Evolutionary conservation across 2,888 invertebrate genomes (phyloP).

Genomic region (Hirtodrosophila histrioides): DNA sequence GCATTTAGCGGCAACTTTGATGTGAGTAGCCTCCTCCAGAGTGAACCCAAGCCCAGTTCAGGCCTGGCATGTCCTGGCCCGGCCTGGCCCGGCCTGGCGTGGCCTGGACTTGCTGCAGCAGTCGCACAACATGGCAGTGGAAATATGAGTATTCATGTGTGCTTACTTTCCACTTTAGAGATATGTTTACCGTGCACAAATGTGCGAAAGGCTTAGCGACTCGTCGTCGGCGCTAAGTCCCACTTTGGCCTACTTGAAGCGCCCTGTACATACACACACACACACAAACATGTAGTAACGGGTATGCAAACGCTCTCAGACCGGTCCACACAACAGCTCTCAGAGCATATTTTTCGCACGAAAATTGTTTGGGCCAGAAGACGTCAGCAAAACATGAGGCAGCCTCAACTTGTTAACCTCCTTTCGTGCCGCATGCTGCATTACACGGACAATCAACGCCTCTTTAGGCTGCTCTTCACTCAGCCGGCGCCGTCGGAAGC

Average conservation of each 20-base stretch:
- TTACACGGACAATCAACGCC: constrained; percentile 72
- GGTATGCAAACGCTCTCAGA: no score
- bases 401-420: constrained; percentile 73
- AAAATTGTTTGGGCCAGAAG: constrained; percentile 35
- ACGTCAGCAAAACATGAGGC: constrained; percentile 47
- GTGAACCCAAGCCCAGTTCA: no score
- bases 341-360: constrained; percentile 54
- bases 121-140: constrained; percentile 26
- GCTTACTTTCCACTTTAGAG: constrained; percentile 70
- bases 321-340: no score
- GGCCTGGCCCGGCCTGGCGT: constrained; percentile 3
- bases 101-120: constrained; percentile 14
- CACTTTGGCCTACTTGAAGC: constrained; percentile 72
- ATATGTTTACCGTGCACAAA: constrained; percentile 67
- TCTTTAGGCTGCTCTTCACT: constrained; percentile 46
- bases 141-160: constrained; percentile 28
- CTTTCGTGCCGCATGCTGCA: constrained; percentile 52
- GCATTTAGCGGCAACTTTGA: constrained; percentile 62
- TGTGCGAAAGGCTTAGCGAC: constrained; percentile 51
- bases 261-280: constrained; percentile 18
- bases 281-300: not conserved
- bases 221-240: constrained; percentile 57
- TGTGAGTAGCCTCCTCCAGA: constrained; percentile 34
- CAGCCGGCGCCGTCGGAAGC: constrained; percentile 39
- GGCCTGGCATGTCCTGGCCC: not conserved